These are phyloP conservation scores for Cephus nigrinus DNA, from an alignment of 2,888 invertebrate species.

Conservation along the genomic window DNA sequence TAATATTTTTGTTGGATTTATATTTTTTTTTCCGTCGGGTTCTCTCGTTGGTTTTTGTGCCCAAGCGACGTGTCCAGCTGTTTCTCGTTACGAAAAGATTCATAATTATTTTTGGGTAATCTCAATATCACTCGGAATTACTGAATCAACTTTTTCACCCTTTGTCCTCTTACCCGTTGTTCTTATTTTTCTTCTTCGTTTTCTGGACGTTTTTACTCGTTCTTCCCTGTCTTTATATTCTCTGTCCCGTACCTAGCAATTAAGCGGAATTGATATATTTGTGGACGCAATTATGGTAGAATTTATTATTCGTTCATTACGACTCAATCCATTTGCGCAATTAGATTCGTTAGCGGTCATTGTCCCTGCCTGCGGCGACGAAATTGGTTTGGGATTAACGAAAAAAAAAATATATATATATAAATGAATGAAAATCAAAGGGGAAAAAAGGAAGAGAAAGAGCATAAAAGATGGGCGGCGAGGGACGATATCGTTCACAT, in stretches of 20 bases:
- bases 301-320: conserved; percentile 21
- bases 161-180: neutral
- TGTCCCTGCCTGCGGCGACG: neutral
- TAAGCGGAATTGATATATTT: conserved; percentile 25
- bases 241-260: conserved; percentile 16
- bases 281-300: conserved; percentile 22
- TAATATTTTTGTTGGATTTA: neutral
- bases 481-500: neutral
- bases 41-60: conserved; percentile 9
- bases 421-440: neutral
- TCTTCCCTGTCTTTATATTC: neutral
- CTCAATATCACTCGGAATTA: neutral
- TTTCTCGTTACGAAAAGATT: neutral
- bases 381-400: neutral
- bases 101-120: neutral
- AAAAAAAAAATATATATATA: neutral
- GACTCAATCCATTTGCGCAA: conserved; percentile 26
- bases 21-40: neutral
- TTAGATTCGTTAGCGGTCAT: conserved; percentile 1
- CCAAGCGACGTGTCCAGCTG: conserved; percentile 20
- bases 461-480: neutral
- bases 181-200: neutral
- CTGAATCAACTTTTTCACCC: neutral
- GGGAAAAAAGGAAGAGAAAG: neutral
- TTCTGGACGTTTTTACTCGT: neutral